Conservation (phyloP, 2,113 vertebrate genomes). For the Felis chaus region DNA sequence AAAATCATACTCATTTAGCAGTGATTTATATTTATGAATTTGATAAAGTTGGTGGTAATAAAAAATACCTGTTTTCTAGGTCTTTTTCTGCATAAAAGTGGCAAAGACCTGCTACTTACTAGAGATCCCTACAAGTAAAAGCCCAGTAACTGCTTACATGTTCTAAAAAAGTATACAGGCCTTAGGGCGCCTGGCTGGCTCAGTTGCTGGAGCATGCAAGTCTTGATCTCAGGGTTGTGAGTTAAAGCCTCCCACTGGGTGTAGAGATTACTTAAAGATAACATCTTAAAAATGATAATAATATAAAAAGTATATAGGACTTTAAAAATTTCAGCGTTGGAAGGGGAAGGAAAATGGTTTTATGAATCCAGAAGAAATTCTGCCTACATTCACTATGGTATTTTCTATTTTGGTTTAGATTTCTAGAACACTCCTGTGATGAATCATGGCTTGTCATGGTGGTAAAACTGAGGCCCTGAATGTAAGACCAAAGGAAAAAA, state of each 20-base stretch:
- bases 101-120: neutral
- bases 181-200: neutral
- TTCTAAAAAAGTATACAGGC: neutral
- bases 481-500: neutral
- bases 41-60: neutral
- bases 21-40: neutral
- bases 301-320: neutral
- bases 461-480: neutral
- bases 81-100: neutral
- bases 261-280: neutral
- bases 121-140: neutral
- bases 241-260: neutral
- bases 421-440: neutral
- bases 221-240: neutral
- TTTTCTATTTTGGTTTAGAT: constrained; percentile 17
- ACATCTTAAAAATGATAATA: neutral
- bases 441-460: neutral
- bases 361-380: constrained; percentile 5
- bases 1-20: constrained; percentile 9
- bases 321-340: neutral
- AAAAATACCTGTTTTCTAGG: constrained; percentile 23
- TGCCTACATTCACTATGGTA: neutral
- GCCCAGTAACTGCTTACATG: neutral
- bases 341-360: neutral
- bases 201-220: neutral